phyloP scores from a whole-genome alignment of 2,797 vertebrate species.

The Sparus aurata region DNA sequence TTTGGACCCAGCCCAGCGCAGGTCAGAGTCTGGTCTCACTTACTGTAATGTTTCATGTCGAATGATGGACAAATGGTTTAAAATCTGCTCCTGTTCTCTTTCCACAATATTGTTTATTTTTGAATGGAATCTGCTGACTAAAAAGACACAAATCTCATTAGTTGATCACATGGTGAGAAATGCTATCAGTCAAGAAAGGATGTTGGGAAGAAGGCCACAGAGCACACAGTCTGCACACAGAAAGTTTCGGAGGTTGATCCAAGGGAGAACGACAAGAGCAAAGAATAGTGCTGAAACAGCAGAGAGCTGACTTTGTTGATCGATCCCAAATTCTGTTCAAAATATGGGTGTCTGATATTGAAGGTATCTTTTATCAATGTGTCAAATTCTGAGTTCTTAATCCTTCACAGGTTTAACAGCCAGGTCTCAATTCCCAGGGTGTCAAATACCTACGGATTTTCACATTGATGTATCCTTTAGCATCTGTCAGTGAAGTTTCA shows the following conservation, averaged over 20 bases:
- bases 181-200: background rate
- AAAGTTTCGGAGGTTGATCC: background rate
- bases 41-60: background rate
- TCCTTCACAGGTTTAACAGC: background rate
- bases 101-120: background rate
- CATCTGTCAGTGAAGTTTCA: no score
- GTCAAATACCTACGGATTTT: no score
- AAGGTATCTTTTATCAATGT: background rate
- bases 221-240: background rate
- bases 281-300: background rate
- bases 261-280: background rate
- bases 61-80: background rate
- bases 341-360: background rate
- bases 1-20: background rate
- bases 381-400: background rate
- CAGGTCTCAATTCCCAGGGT: no score
- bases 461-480: no score
- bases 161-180: background rate
- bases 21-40: background rate
- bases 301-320: background rate
- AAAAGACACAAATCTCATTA: background rate
- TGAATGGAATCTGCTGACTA: background rate
- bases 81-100: background rate
- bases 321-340: background rate
- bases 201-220: background rate